Evolutionary conservation across 2,888 invertebrate species (phyloP).

Genomic region (Neoitamus cyanurus): DNA sequence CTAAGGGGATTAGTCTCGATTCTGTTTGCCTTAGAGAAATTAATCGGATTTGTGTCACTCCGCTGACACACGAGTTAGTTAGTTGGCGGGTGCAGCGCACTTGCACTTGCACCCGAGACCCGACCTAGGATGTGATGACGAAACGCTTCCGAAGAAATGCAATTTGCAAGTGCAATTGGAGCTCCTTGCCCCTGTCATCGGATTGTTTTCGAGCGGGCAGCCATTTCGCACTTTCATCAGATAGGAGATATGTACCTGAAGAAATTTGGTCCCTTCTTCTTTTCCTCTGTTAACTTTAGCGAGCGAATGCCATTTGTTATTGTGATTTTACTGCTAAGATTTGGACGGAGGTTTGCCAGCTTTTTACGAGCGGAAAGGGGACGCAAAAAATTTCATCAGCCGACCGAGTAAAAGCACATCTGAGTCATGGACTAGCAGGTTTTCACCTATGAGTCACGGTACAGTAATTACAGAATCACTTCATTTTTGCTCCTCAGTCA

Average conservation of each 20-base stretch:
- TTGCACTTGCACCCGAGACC: background rate
- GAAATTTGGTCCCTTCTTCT: background rate
- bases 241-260: background rate
- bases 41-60: background rate
- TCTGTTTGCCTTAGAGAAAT: background rate
- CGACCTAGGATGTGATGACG: background rate
- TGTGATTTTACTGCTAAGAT: background rate
- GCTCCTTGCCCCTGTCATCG: background rate
- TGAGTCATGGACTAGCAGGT: background rate
- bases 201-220: background rate
- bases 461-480: background rate
- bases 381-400: slow-evolving; percentile 2
- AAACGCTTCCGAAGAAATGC: background rate
- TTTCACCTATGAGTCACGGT: background rate
- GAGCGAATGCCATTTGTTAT: background rate
- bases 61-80: background rate
- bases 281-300: background rate
- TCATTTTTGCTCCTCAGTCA: background rate
- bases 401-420: background rate
- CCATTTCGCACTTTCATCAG: background rate
- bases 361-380: background rate
- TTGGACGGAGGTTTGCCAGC: background rate
- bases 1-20: background rate
- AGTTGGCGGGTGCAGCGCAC: background rate
- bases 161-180: background rate